Conservation (phyloP, 2,113 vertebrate species). For the Dasyurus viverrinus region DNA sequence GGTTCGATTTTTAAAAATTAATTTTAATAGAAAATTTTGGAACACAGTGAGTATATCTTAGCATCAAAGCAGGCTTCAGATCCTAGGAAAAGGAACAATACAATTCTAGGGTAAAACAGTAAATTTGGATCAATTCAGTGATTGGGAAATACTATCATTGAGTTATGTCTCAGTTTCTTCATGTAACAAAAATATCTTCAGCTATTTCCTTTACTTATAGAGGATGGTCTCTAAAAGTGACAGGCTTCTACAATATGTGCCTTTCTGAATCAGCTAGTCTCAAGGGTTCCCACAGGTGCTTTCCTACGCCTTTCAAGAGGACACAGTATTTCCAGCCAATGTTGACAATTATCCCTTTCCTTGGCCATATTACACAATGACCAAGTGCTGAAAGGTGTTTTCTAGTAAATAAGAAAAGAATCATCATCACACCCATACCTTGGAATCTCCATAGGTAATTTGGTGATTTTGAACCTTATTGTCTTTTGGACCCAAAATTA, state of each 20-base stretch:
- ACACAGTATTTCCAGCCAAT: neutral
- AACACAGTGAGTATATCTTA: neutral
- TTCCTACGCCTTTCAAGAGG: neutral
- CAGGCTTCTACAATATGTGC: neutral
- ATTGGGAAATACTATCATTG: neutral
- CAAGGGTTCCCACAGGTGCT: neutral
- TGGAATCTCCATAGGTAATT: too few relatives aligned
- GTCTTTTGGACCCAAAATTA: too few relatives aligned
- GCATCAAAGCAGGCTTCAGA: slow-evolving; percentile 12
- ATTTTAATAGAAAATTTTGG: too few relatives aligned
- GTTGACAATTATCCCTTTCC: too few relatives aligned
- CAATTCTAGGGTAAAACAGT: slow-evolving; percentile 42
- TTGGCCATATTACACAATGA: too few relatives aligned
- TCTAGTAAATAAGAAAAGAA: too few relatives aligned
- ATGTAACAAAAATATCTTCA: neutral
- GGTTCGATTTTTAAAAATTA: too few relatives aligned
- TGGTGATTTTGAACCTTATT: too few relatives aligned
- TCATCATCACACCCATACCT: too few relatives aligned
- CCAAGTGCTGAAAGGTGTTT: too few relatives aligned
- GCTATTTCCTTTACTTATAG: neutral
- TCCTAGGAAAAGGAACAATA: slow-evolving; percentile 1
- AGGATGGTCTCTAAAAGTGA: slow-evolving; percentile 19
- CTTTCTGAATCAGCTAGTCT: neutral
- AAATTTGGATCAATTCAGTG: neutral
- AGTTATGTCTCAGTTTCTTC: neutral